Conservation (phyloP, 2,797 vertebrate species). For the Sphenopsis melanotis region DNA sequence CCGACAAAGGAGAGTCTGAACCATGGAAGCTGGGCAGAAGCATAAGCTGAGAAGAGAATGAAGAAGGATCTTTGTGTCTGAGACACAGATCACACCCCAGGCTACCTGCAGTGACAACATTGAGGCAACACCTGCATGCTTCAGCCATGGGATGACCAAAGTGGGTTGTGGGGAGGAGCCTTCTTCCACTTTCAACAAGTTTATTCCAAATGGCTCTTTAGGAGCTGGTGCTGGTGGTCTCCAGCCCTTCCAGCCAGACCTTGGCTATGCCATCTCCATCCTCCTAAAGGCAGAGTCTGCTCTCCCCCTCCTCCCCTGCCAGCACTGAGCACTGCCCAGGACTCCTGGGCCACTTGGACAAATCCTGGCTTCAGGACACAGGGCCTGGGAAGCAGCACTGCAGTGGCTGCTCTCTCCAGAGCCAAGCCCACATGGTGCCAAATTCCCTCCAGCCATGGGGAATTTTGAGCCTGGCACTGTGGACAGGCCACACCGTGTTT, state of each 20-base stretch:
- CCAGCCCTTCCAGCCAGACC: background rate
- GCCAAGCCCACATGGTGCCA: background rate
- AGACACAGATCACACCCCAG: background rate
- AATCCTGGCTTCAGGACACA: background rate
- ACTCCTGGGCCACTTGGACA: background rate
- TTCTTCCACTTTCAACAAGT: background rate
- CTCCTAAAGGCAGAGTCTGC: background rate
- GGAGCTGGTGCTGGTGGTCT: background rate
- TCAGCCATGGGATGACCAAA: background rate
- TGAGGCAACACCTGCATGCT: background rate
- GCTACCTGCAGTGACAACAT: background rate
- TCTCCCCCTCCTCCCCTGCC: background rate
- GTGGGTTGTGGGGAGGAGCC: background rate
- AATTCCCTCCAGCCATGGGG: background rate
- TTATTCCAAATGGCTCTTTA: background rate
- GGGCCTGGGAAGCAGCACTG: background rate
- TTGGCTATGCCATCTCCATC: background rate
- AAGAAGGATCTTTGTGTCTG: background rate
- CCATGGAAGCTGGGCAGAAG: background rate
- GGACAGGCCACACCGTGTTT: accelerated
- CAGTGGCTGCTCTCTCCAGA: background rate
- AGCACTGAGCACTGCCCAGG: background rate
- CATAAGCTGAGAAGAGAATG: background rate
- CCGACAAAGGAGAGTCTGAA: background rate
- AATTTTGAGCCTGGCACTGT: background rate